Conservation (phyloP, 2,888 invertebrate species). For the Rhingia rostrata region DNA sequence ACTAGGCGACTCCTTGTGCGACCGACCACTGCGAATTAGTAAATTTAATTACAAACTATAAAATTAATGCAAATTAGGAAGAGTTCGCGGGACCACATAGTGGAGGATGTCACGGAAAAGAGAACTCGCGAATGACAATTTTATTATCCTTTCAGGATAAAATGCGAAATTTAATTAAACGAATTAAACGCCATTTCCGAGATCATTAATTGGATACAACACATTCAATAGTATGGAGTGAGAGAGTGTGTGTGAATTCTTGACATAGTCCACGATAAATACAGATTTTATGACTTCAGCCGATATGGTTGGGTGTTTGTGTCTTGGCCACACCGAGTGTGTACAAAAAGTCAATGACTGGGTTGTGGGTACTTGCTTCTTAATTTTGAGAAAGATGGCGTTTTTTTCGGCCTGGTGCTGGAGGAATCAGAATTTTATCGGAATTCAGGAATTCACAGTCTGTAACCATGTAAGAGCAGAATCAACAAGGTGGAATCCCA, state of each 20-base stretch:
- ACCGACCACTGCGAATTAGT: slow-evolving; percentile 48
- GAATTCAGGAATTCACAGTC: no score
- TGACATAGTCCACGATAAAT: slow-evolving; percentile 33
- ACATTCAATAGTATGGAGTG: slow-evolving; percentile 11
- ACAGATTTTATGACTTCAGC: slow-evolving; percentile 52
- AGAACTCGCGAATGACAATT: slow-evolving; percentile 59
- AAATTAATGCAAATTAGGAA: slow-evolving; percentile 60
- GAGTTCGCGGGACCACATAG: slow-evolving; percentile 12
- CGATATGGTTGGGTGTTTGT: background rate
- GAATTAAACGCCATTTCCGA: slow-evolving; percentile 60
- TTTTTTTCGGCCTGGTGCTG: no score
- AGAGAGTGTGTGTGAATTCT: background rate
- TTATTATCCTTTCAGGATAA: slow-evolving; percentile 66
- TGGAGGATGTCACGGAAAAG: slow-evolving; percentile 45
- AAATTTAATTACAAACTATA: slow-evolving; percentile 71
- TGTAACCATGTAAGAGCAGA: no score
- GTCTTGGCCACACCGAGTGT: background rate
- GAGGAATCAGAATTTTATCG: no score
- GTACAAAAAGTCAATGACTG: no score
- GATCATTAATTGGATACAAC: slow-evolving; percentile 62
- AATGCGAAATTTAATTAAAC: slow-evolving; percentile 72
- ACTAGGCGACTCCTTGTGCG: slow-evolving; percentile 1
- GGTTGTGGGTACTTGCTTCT: no score
- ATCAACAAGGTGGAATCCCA: no score
- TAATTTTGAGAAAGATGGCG: no score